phyloP scores from a whole-genome alignment of 2,113 vertebrate species.

The Todiramphus saurophagus region DNA sequence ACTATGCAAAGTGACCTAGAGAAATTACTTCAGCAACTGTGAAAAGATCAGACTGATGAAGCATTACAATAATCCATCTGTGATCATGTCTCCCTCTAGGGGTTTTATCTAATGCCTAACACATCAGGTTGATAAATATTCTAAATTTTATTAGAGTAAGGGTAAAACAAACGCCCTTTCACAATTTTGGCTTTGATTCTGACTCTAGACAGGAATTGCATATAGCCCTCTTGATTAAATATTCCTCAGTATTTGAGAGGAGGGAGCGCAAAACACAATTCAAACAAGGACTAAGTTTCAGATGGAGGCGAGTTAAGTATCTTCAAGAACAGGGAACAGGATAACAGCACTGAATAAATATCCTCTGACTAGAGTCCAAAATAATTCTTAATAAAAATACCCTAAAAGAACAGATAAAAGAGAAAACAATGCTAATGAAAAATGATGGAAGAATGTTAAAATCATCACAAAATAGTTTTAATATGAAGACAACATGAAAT shows the following conservation, averaged over 20 bases:
- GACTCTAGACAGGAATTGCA: not conserved
- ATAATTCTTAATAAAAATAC: not conserved
- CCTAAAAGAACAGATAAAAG: not conserved
- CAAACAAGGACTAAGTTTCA: not conserved
- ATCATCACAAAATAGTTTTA: not conserved
- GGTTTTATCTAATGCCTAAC: slow-evolving; percentile 53
- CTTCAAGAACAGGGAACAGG: not conserved
- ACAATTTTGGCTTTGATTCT: not conserved
- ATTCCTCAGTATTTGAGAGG: not conserved
- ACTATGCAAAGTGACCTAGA: slow-evolving; percentile 44
- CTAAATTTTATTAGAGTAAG: not conserved
- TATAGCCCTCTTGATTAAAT: not conserved
- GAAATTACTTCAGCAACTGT: slow-evolving; percentile 14
- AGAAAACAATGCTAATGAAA: not conserved
- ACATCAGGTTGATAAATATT: slow-evolving; percentile 10
- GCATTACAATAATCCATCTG: slow-evolving; percentile 36
- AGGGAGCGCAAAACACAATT: not conserved
- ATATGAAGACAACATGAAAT: not conserved
- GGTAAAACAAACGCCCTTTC: not conserved
- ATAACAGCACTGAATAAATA: not conserved
- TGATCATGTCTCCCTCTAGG: slow-evolving; percentile 62
- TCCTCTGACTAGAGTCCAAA: not conserved
- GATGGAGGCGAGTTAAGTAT: not conserved
- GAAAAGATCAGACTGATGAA: slow-evolving; percentile 9
- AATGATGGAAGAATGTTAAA: not conserved